Evolutionary conservation across 30 jellyfish, hydroid and myxozoan species (phyloP).

Genomic region (Catostylus mosaicus): DNA sequence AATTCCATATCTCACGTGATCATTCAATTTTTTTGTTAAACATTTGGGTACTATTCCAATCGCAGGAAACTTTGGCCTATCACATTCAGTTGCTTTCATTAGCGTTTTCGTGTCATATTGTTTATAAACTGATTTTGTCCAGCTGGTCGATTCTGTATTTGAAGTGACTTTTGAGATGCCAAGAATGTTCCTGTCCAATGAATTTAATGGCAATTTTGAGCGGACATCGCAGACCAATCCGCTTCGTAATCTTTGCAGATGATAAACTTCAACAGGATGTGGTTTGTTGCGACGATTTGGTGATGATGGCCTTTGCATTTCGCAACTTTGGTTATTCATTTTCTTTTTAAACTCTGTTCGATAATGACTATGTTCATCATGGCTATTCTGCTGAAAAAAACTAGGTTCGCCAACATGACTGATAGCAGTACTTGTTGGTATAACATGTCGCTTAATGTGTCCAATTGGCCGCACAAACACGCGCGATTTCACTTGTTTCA

Average conservation of each 20-base stretch:
- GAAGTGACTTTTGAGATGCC: slow-evolving; percentile 7
- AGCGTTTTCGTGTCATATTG: not conserved
- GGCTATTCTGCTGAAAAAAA: slow-evolving; percentile 7
- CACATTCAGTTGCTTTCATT: not conserved
- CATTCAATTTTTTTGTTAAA: not conserved
- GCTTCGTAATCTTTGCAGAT: slow-evolving; percentile 52
- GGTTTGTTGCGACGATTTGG: slow-evolving; percentile 73
- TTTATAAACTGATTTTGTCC: slow-evolving; percentile 51
- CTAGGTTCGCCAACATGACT: slow-evolving; percentile 56
- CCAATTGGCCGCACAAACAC: slow-evolving; percentile 56
- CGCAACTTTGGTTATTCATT: not conserved
- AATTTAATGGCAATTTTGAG: slow-evolving; percentile 14
- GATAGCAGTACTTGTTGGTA: slow-evolving; percentile 51
- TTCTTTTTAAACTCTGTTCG: slow-evolving; percentile 32
- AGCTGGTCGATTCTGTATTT: slow-evolving; percentile 23
- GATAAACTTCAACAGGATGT: slow-evolving; percentile 59
- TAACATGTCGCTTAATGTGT: slow-evolving; percentile 35
- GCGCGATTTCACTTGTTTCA: slow-evolving; percentile 44
- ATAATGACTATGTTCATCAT: slow-evolving; percentile 57
- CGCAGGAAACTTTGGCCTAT: slow-evolving; percentile 28
- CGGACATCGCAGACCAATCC: slow-evolving; percentile 73
- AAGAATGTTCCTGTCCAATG: slow-evolving; percentile 3
- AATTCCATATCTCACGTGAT: not conserved
- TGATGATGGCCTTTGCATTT: slow-evolving; percentile 28
- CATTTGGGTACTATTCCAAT: slow-evolving; percentile 54